A percentile compares a stretch with the other conserved stretches of the same genome.
phyloP scores from a whole-genome alignment of 2,888 invertebrate species.

The Neelides folsomi region DNA sequence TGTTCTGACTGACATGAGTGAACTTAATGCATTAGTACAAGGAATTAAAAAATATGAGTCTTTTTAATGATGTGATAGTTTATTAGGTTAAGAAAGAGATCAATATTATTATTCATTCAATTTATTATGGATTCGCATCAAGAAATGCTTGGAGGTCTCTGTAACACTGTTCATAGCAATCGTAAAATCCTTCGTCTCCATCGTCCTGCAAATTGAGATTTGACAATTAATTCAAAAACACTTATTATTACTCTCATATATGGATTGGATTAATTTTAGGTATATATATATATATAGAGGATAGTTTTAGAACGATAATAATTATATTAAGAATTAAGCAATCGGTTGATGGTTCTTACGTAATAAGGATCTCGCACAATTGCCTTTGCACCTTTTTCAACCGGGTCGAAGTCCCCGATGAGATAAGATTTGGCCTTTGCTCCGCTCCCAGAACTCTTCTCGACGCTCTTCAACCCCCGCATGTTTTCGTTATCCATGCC shows the following conservation, averaged over 20 bases:
- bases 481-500: constrained; percentile 92
- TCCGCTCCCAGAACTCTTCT: constrained; percentile 44
- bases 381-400: constrained; percentile 45
- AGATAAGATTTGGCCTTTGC: constrained; percentile 59
- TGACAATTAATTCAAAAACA: constrained; percentile 4
- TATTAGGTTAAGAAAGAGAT: too few relatives aligned
- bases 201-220: constrained; percentile 45
- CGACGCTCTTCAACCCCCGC: constrained; percentile 43
- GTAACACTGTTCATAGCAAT: constrained; percentile 56
- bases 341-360: too few relatives aligned
- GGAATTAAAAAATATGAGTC: too few relatives aligned
- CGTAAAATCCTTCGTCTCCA: constrained; percentile 55
- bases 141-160: background rate
- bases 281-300: too few relatives aligned
- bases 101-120: too few relatives aligned
- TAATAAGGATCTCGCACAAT: constrained; percentile 85
- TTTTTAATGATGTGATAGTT: too few relatives aligned
- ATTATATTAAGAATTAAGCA: constrained; percentile 11
- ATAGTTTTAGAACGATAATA: too few relatives aligned
- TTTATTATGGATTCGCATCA: background rate
- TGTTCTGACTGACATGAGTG: too few relatives aligned
- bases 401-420: constrained; percentile 69
- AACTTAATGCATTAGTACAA: too few relatives aligned
- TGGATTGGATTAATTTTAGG: too few relatives aligned
- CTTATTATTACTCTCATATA: too few relatives aligned